Conservation (phyloP, 2,888 invertebrate genomes). For the Diarsia rubi region DNA sequence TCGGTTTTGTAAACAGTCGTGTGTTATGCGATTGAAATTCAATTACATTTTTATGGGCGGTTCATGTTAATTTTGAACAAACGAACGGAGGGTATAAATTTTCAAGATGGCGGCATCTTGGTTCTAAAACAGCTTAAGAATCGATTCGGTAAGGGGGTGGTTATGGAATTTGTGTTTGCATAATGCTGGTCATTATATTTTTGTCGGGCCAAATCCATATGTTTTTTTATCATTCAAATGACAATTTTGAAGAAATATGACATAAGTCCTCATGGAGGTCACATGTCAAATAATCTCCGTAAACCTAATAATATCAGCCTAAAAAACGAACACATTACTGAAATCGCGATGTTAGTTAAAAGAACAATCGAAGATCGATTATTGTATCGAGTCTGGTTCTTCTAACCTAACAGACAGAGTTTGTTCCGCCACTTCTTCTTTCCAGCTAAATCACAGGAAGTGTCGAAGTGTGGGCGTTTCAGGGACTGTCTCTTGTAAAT, state of each 20-base stretch:
- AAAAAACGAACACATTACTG: no score
- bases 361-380: no score
- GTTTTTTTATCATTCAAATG: background rate
- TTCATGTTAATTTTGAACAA: conserved; percentile 57
- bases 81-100: conserved; percentile 27
- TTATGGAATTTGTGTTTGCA: background rate
- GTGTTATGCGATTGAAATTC: conserved; percentile 62
- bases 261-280: no score
- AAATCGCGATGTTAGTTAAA: no score
- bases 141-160: background rate
- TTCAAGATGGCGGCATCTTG: conserved; percentile 27
- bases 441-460: no score
- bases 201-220: background rate
- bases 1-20: conserved; percentile 51
- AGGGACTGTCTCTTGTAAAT: background rate
- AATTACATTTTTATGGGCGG: conserved; percentile 61
- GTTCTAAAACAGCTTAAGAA: conserved; percentile 3
- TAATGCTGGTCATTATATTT: background rate
- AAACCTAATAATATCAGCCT: no score
- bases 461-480: no score
- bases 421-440: no score
- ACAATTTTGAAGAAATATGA: background rate
- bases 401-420: no score
- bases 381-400: no score
- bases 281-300: no score